Base-by-base conservation (phyloP, 2,797 vertebrate genomes). In the Geotrypetes seraphini region DNA sequence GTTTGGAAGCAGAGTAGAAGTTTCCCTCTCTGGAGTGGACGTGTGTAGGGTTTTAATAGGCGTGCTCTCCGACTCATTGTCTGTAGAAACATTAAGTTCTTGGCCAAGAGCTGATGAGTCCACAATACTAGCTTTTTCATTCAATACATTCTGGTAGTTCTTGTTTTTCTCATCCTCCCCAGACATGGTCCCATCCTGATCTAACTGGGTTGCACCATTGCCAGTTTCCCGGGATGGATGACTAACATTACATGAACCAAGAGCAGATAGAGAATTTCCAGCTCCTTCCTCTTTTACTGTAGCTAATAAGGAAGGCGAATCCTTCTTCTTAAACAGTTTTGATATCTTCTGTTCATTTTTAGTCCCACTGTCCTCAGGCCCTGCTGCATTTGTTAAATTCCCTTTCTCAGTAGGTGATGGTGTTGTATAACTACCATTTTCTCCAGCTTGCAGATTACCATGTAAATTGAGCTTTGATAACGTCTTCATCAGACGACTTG, bases 221-320 rank as follows among this genome's bases (percentile, higher is more conserved):
- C 27, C 33, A 41, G 50, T 15, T 38, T 28, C 48, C 44, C 28
- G 22, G 36, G 37, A 43, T 55, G 63, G 36, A 15, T 12, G 34
- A n/a, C 39, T 34, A 4, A 31, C 16, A 14, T 43, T 47, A 28
- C n/a, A 13, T 17, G 18, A 8, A 5, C 47, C 70, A 0, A 1
- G 47, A 33, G 47, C 2, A 24, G 34, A 36, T 6, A 17, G 11
- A 19, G 68, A 73, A 35, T 50, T 66, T 15, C 57, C 39, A 3
- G 44, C 65, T 36, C 56, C 65, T 66, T 97, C 92, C 63, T 97
- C 94, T 3, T 78, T 83, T 27, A 97, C 94, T 1, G 91, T 87
- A 8, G 86, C 82, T 57, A 94, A 44, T 34, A 78, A 43, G 22
- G 67, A 60, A 14, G 77, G 46, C 5, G 69, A 73, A 38, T 92